Percentiles rank a stretch among this genome's conserved stretches.
phyloP scores from a whole-genome alignment of 2,888 invertebrate species.

The Rhaphigaster nebulosa region DNA sequence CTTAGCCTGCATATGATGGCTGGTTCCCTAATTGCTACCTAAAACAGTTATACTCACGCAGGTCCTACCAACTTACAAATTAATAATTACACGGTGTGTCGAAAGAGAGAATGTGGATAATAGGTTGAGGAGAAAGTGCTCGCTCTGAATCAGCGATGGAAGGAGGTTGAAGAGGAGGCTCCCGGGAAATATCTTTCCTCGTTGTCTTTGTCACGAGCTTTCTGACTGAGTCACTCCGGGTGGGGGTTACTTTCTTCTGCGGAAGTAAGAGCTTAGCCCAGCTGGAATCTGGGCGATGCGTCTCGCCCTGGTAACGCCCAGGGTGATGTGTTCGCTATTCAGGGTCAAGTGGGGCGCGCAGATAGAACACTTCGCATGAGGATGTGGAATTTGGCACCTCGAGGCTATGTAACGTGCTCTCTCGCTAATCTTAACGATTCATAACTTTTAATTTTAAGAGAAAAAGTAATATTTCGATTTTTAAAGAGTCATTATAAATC shows the following conservation, averaged over 20 bases:
- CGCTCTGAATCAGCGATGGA: too few relatives aligned
- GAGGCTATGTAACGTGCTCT: too few relatives aligned
- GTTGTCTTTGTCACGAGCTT: conserved; percentile 17
- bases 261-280: neutral
- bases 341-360: neutral
- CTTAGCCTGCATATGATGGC: neutral
- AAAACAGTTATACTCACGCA: neutral
- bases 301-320: conserved; percentile 34
- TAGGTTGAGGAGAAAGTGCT: neutral
- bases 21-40: neutral
- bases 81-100: conserved; percentile 19
- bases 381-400: neutral
- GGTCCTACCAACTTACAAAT: conserved; percentile 12
- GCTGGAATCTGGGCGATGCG: neutral
- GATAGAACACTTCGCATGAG: neutral
- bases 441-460: too few relatives aligned
- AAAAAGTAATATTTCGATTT: too few relatives aligned
- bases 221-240: conserved; percentile 20
- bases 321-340: neutral
- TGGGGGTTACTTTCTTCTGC: conserved; percentile 12
- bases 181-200: neutral
- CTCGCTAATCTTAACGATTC: too few relatives aligned
- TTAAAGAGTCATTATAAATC: too few relatives aligned
- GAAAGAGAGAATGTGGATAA: conserved; percentile 37
- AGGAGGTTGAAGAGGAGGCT: neutral